Percentiles rank a stretch among this genome's conserved stretches.
Evolutionary conservation across 2,888 invertebrate genomes (phyloP).

Genomic region (Lasius fuliginosus): DNA sequence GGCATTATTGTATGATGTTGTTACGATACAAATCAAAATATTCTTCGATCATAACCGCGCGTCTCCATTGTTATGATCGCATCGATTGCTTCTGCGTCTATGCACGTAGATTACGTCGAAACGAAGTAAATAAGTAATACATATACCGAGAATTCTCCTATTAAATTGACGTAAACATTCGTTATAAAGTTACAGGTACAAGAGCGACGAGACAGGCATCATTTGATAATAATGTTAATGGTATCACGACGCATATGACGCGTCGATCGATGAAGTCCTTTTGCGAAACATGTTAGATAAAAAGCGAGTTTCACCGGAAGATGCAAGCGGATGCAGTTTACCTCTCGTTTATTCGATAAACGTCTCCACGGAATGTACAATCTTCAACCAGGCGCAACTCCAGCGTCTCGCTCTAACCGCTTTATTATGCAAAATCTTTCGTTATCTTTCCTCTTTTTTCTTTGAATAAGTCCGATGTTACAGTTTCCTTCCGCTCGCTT

Average conservation of each 20-base stretch:
- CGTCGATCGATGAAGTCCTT: slow-evolving; percentile 18
- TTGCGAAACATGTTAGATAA: slow-evolving; percentile 21
- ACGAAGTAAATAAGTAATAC: background rate
- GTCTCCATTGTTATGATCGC: background rate
- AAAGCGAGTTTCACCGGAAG: slow-evolving; percentile 21
- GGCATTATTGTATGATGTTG: background rate
- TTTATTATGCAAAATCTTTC: slow-evolving; percentile 78
- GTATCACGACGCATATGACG: background rate
- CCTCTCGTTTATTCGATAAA: slow-evolving; percentile 66
- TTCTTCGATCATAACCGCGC: background rate
- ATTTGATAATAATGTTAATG: slow-evolving; percentile 32
- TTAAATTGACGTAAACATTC: background rate
- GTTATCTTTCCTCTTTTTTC: slow-evolving; percentile 72
- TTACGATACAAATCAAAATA: background rate
- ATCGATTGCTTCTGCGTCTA: background rate
- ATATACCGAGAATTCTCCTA: background rate
- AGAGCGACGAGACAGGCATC: background rate
- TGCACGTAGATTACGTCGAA: background rate
- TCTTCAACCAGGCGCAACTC: slow-evolving; percentile 37
- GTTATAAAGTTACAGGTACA: background rate
- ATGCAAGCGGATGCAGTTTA: slow-evolving; percentile 47
- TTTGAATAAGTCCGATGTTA: slow-evolving; percentile 67
- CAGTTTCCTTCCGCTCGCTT: slow-evolving; percentile 57
- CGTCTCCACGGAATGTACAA: slow-evolving; percentile 48
- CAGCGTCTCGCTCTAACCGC: slow-evolving; percentile 69